Evolutionary conservation across 2,797 vertebrate genomes (phyloP).

Genomic region (Uromys caudimaculatus): DNA sequence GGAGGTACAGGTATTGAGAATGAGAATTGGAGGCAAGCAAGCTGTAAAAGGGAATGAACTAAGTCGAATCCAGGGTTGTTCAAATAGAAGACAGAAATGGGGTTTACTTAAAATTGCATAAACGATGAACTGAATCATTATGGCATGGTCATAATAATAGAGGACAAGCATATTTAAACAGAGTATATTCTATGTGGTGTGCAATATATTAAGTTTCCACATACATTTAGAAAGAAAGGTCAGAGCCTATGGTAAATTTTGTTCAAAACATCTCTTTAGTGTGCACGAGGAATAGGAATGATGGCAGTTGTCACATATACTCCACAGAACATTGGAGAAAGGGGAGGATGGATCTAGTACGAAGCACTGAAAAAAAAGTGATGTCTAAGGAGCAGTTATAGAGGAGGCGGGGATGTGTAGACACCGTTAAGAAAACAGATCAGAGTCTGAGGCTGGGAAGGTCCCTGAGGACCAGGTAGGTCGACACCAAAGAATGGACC

Average conservation of each 20-base stretch:
- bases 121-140: neutral
- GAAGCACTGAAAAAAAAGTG: neutral
- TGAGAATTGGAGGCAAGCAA: neutral
- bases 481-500: neutral
- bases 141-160: neutral
- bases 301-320: neutral
- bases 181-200: neutral
- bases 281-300: neutral
- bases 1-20: neutral
- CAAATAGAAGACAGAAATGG: neutral
- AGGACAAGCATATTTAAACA: neutral
- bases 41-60: neutral
- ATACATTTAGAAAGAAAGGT: neutral
- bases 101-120: neutral
- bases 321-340: neutral
- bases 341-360: rapidly evolving
- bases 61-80: neutral
- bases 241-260: neutral
- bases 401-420: neutral
- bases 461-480: neutral
- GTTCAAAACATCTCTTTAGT: neutral
- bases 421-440: neutral
- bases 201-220: neutral
- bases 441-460: rapidly evolving
- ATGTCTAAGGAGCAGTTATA: neutral